Conservation (phyloP, 2,888 invertebrate genomes). For the Acronicta alni region DNA sequence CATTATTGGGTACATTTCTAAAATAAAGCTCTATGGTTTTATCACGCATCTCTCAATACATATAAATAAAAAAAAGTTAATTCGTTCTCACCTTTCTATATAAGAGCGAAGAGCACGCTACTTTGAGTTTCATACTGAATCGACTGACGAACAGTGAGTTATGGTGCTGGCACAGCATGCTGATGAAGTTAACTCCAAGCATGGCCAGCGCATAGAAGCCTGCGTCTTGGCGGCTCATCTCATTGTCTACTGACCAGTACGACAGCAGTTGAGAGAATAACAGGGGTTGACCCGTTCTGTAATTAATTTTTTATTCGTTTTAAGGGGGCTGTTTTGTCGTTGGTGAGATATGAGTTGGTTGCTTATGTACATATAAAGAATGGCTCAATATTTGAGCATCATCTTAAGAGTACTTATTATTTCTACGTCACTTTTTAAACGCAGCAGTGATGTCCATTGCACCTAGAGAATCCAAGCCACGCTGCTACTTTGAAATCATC, state of each 20-base stretch:
- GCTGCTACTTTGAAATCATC: no score
- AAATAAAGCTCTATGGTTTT: no score
- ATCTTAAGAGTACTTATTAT: no score
- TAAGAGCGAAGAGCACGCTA: constrained; percentile 92
- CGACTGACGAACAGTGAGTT: constrained; percentile 90
- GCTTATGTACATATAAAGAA: no score
- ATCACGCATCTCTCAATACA: no score
- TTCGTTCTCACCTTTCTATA: constrained; percentile 91
- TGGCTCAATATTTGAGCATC: no score
- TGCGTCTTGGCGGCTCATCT: constrained; percentile 82
- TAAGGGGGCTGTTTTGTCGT: no score
- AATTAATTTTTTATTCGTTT: constrained; percentile 21
- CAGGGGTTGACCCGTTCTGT: constrained; percentile 87
- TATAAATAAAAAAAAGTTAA: background rate
- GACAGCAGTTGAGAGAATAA: constrained; percentile 85
- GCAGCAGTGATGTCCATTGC: no score
- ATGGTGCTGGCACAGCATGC: constrained; percentile 91
- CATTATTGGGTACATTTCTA: no score
- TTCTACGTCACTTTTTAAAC: no score
- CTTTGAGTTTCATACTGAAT: constrained; percentile 92
- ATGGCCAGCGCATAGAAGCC: constrained; percentile 87
- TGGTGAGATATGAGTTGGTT: no score
- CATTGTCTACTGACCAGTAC: constrained; percentile 85
- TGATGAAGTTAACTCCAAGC: constrained; percentile 84
- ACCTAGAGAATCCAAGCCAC: no score